Evolutionary conservation across 2,797 vertebrate species (phyloP).

Genomic region (Neostethus bicornis): DNA sequence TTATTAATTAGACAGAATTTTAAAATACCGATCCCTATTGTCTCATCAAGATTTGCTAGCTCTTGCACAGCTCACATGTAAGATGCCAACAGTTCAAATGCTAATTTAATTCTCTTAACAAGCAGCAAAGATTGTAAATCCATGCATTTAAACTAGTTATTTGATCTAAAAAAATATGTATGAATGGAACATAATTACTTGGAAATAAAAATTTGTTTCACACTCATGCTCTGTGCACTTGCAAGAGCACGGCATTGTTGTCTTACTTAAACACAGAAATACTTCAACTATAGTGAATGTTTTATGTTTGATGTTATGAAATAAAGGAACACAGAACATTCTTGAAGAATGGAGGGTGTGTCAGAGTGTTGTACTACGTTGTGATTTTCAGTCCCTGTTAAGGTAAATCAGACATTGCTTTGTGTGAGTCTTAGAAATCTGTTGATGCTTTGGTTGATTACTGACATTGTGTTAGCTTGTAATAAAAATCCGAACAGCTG

Average conservation of each 20-base stretch:
- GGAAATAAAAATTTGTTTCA: constrained; percentile 38
- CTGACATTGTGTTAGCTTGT: constrained; percentile 35
- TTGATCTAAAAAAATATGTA: constrained; percentile 13
- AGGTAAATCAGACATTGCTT: constrained; percentile 1
- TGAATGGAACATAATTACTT: constrained; percentile 19
- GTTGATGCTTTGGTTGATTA: constrained; percentile 11
- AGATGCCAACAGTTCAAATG: constrained; percentile 18
- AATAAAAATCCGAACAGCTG: constrained; percentile 20
- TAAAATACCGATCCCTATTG: constrained; percentile 25
- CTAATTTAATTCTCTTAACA: constrained; percentile 3
- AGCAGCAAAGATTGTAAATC: constrained; percentile 25
- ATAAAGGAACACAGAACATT: constrained; percentile 27
- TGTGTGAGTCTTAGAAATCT: constrained; percentile 7
- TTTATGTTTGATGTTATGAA: not conserved
- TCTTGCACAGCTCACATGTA: constrained; percentile 5
- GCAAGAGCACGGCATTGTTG: constrained; percentile 25
- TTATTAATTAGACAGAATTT: constrained; percentile 13
- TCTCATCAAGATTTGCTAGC: constrained; percentile 29
- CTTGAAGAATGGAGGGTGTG: constrained; percentile 12
- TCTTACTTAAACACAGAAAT: constrained; percentile 20
- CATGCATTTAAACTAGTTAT: constrained; percentile 18
- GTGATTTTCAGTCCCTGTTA: not conserved
- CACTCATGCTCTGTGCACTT: constrained; percentile 14
- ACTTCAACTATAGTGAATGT: constrained; percentile 5
- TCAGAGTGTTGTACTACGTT: not conserved